Conservation (phyloP, 1,140 invertebrate genomes). For the Vollenhovia emeryi region DNA sequence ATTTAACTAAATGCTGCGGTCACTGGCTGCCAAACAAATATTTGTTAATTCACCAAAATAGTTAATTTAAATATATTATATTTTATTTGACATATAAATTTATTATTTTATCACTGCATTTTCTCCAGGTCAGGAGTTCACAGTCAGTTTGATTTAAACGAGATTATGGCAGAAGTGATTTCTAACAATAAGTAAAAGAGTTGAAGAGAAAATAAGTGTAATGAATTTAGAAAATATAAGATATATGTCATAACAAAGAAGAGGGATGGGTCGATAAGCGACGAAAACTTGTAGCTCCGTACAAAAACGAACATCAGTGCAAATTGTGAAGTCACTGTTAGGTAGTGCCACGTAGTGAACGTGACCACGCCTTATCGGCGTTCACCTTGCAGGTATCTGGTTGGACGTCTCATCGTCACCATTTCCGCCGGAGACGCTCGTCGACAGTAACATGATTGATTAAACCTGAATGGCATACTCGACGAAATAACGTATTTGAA, state of each 20-base stretch:
- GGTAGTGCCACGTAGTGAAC: slow-evolving; percentile 44
- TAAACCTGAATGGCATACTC: slow-evolving; percentile 18
- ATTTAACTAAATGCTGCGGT: no score
- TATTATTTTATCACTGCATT: background rate
- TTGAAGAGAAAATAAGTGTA: background rate
- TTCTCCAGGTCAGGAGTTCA: background rate
- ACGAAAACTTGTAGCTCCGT: background rate
- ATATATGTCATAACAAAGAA: background rate
- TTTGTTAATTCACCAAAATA: no score
- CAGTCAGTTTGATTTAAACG: background rate
- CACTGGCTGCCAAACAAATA: no score
- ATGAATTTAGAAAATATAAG: background rate
- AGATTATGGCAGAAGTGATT: background rate
- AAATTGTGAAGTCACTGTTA: slow-evolving; percentile 32
- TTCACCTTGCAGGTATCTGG: slow-evolving; percentile 50
- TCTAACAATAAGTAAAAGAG: background rate
- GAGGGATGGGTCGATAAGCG: background rate
- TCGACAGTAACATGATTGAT: slow-evolving; percentile 34
- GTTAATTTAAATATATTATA: no score
- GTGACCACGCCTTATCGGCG: slow-evolving; percentile 64
- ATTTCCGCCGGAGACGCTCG: slow-evolving; percentile 54
- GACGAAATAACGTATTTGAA: background rate
- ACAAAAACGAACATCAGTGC: slow-evolving; percentile 3
- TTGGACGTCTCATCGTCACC: slow-evolving; percentile 33
- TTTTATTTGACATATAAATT: background rate